These are phyloP conservation scores for Caenorhabditis plicata DNA, from an alignment of 2,888 invertebrate species.

Conservation along the genomic window DNA sequence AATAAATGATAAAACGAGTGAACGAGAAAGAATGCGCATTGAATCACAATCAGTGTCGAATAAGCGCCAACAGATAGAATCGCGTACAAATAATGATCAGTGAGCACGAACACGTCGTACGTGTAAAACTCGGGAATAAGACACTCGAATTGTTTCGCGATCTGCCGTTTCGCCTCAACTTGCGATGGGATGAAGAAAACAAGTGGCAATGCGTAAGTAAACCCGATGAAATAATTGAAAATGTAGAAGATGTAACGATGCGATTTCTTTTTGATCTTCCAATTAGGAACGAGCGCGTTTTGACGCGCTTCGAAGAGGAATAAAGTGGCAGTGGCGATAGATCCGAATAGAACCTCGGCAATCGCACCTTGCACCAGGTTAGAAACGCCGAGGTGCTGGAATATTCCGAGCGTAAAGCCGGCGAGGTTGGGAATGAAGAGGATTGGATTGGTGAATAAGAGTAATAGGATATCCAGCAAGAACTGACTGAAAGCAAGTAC, in stretches of 20 bases:
- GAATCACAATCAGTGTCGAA: not conserved
- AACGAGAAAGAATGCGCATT: not conserved
- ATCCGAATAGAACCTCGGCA: not conserved
- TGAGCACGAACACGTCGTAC: not conserved
- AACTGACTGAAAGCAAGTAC: no score
- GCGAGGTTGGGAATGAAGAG: not conserved
- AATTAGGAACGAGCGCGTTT: not conserved
- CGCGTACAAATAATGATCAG: not conserved
- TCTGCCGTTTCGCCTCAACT: no score
- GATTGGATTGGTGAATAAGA: not conserved
- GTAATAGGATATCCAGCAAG: no score
- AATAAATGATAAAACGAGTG: not conserved
- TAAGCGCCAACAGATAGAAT: not conserved
- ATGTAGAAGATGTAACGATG: not conserved
- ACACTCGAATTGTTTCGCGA: no score
- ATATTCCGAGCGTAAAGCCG: no score
- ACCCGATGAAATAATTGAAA: no score
- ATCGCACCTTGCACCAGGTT: not conserved
- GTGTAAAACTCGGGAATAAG: no score
- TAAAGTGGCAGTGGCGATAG: not conserved
- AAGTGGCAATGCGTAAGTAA: not conserved
- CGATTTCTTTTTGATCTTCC: not conserved
- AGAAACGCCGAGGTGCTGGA: not conserved
- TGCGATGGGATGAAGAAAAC: conserved; percentile 1
- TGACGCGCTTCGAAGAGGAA: not conserved